A percentile compares a stretch with the other conserved stretches of the same genome.
These are phyloP conservation scores for Linepithema humile DNA, from an alignment of 1,140 invertebrate genomes.

Conservation along the genomic window DNA sequence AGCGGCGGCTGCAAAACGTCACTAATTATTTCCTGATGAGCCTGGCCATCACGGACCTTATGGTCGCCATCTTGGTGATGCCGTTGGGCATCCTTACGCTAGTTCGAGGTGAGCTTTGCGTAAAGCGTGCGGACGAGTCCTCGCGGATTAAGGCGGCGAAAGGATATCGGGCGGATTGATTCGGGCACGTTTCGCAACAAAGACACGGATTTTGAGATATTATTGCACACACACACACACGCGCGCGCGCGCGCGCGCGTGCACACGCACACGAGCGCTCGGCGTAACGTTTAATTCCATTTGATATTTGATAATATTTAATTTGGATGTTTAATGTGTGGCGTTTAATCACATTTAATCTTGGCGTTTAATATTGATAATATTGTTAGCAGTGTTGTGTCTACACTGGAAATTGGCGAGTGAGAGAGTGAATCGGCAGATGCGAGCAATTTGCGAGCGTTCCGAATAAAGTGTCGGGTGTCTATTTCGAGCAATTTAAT, in stretches of 20 bases:
- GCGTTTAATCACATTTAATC: neutral
- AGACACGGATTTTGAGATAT: neutral
- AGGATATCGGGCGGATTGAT: neutral
- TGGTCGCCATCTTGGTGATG: conserved; percentile 97
- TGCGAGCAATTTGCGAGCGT: neutral
- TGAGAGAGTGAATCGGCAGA: neutral
- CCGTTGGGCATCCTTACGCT: conserved; percentile 93
- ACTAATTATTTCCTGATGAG: conserved; percentile 99
- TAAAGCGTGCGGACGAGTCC: neutral
- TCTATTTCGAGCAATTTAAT: neutral
- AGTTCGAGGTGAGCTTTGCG: conserved; percentile 87
- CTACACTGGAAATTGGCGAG: neutral
- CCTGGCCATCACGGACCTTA: conserved; percentile 96
- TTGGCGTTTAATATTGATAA: too few species aligned
- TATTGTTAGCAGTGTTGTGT: neutral
- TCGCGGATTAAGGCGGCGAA: neutral
- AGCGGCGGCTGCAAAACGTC: conserved; percentile 95
- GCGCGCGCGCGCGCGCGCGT: too few species aligned
- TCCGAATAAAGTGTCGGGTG: neutral
- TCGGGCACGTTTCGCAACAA: neutral
- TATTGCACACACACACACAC: neutral
- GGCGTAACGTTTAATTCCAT: too few species aligned
- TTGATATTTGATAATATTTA: too few species aligned
- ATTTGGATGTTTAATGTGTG: too few species aligned
- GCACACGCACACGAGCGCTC: too few species aligned